Evolutionary conservation across 2,113 vertebrate genomes (phyloP).

Genomic region (Baryphthengus martii): DNA sequence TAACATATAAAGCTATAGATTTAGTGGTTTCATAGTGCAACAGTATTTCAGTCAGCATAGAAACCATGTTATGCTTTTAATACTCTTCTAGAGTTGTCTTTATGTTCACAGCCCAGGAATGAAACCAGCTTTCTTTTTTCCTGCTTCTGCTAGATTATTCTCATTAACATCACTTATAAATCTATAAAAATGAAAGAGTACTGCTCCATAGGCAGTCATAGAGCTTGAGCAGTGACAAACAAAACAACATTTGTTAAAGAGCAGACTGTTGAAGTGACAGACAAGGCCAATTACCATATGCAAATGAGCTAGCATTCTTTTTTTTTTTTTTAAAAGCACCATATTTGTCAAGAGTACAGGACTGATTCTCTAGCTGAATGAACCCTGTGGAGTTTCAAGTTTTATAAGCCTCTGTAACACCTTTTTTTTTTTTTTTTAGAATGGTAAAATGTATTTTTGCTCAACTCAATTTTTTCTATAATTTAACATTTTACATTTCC

Average conservation of each 20-base stretch:
- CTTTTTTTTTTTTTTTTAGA: not conserved
- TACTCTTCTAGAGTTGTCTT: not conserved
- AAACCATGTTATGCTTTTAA: not conserved
- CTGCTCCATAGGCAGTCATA: not conserved
- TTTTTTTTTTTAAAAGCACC: not conserved
- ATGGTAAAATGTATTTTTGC: not conserved
- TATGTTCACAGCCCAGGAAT: not conserved
- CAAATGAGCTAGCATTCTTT: not conserved
- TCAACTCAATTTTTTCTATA: not conserved
- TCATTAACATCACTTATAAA: slow-evolving; percentile 27
- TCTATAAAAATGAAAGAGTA: slow-evolving; percentile 3
- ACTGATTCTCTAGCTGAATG: not conserved
- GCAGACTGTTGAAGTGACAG: slow-evolving; percentile 39
- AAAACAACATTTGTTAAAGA: slow-evolving; percentile 20
- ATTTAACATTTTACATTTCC: not conserved
- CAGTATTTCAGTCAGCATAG: not conserved
- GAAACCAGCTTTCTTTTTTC: not conserved
- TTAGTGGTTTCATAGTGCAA: not conserved
- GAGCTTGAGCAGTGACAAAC: slow-evolving; percentile 2
- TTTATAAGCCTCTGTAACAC: not conserved
- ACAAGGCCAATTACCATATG: slow-evolving; percentile 46
- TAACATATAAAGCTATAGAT: not conserved
- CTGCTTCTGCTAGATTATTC: not conserved
- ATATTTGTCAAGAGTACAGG: slow-evolving; percentile 6
- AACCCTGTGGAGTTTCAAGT: not conserved